Conservation (phyloP, 2,113 vertebrate genomes). For the Hassar affinis region DNA sequence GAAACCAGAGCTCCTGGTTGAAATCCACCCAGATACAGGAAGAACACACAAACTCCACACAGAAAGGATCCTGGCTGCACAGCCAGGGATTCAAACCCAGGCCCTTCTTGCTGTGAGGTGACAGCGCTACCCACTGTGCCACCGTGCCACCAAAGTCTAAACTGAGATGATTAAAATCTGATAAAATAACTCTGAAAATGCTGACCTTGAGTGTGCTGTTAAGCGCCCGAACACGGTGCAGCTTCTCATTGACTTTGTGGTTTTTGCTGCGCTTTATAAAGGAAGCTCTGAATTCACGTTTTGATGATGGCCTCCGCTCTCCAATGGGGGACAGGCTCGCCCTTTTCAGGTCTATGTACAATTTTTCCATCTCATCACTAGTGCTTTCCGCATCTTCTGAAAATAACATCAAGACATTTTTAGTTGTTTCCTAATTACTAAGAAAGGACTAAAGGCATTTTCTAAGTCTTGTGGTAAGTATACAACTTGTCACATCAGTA, state of each 20-base stretch:
- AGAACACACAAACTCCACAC: too few species aligned
- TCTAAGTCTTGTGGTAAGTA: background rate
- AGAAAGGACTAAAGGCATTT: background rate
- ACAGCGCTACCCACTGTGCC: too few species aligned
- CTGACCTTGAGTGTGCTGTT: conserved; percentile 96
- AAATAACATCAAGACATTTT: background rate
- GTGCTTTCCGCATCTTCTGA: conserved; percentile 47
- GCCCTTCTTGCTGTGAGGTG: too few species aligned
- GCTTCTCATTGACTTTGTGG: conserved; percentile 85
- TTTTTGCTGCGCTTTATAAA: conserved; percentile 95
- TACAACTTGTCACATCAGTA: background rate
- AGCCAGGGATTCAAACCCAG: too few species aligned
- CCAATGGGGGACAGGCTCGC: conserved; percentile 92
- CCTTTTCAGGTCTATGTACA: conserved; percentile 90
- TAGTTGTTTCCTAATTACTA: background rate
- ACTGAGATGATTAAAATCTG: background rate
- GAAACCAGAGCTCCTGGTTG: too few species aligned
- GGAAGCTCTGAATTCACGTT: conserved; percentile 89
- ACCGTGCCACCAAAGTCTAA: background rate
- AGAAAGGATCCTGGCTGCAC: too few species aligned
- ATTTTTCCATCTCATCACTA: conserved; percentile 90
- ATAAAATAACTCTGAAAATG: background rate
- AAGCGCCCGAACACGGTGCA: conserved; percentile 87
- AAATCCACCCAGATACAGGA: too few species aligned
- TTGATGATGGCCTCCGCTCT: conserved; percentile 86